A percentile compares a stretch with the other conserved stretches of the same genome.
phyloP scores from a whole-genome alignment of 2,797 vertebrate genomes.

The Hyperoplus lanceolatus region DNA sequence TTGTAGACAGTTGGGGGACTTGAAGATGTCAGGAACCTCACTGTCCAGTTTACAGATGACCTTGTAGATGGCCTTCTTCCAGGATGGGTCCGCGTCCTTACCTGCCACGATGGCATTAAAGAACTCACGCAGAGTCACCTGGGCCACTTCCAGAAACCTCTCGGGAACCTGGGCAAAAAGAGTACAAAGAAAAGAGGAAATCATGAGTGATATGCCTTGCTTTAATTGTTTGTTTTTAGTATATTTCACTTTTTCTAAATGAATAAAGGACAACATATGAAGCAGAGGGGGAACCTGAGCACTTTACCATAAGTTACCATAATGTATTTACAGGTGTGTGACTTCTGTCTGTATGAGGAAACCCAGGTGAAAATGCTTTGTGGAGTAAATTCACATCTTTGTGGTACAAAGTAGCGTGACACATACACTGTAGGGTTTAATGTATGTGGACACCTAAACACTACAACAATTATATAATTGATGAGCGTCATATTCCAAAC shows the following conservation, averaged over 20 bases:
- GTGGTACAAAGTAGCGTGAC: not conserved
- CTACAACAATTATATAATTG: conserved; percentile 6
- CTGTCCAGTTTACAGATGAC: conserved; percentile 99
- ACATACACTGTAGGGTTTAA: not conserved
- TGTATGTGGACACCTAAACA: not conserved
- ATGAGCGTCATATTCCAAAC: conserved; percentile 2
- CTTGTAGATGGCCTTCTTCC: conserved; percentile 99
- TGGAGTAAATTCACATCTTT: not conserved
- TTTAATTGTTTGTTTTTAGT: not conserved
- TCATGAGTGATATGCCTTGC: not conserved
- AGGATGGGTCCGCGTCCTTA: conserved; percentile 99
- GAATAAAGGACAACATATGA: no score
- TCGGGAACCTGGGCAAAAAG: conserved; percentile 95
- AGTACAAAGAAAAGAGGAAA: not conserved
- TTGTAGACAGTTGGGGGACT: conserved; percentile 99
- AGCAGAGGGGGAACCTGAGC: no score
- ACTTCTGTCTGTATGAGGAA: not conserved
- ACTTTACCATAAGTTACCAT: not conserved
- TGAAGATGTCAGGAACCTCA: conserved; percentile 98
- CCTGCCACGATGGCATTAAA: conserved; percentile 99
- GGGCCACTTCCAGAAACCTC: conserved; percentile 98
- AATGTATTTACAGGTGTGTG: not conserved
- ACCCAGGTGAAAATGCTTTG: no score
- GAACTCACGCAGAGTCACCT: conserved; percentile 99
- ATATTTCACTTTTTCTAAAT: no score